Base-by-base conservation (phyloP, 2,888 invertebrate genomes). In the Mactromeris polynyma region DNA sequence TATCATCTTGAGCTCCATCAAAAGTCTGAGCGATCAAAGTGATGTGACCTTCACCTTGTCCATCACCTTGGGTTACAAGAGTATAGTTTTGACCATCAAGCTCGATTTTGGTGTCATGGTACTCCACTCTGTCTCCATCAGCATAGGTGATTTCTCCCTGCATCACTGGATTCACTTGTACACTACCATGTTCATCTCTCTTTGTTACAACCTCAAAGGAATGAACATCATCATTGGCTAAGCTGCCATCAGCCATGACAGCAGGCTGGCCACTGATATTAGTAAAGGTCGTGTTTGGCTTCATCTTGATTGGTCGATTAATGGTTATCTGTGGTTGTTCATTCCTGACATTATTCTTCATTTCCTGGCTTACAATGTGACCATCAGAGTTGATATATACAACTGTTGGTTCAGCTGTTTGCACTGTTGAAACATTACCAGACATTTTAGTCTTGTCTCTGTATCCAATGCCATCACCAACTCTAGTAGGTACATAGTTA, bases 351-450 rank as follows among this genome's bases (percentile, higher is more conserved):
- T 26, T 40, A 81, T 83, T 51, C 17, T 79, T 85, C 26, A 86
- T 73, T 36, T 85, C 81, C 40, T 91, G 87, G 40, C 86, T 83
- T 11, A 91, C 85, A 36, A 92, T 90, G 21, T 85, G 81, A 14
- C 92, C 92, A 51, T 92, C 86, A 7, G 85, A 51, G 51, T 92
- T 90, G 26, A 92, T 90, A 73, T 92, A 92, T 9, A 92, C 89
- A 21, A 92, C 87, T 4, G 73, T 73, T 33, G 73, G 31, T 26
- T 73, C 33, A 73, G 73, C 33, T 69, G 11, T 36, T 14, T 6
- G 9, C 26, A 21, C n/a, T 11, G 14, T 36, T 88, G 83, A 11
- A 86, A 85, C 40, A 86, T 88, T 51, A 77, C 79, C 1, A 83
- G 64, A 2, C 36, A 19, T 40, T 81, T 31, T 19, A 87, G 38